Evolutionary conservation across 2,888 invertebrate genomes (phyloP), one percentile per base, ranked within the genome.

Genomic region (Hemicrepidius hirtus): DNA sequence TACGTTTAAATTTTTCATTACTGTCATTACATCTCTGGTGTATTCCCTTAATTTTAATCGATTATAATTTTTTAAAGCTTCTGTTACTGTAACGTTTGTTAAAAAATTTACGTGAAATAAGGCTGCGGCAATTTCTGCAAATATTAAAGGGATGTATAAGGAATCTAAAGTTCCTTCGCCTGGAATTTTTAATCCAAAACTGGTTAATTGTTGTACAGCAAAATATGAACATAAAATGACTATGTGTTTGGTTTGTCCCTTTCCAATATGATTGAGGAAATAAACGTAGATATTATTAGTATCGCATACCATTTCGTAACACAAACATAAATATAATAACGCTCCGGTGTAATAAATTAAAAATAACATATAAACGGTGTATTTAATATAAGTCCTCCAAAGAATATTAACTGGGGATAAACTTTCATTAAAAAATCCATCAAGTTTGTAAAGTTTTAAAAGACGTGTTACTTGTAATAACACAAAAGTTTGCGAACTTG

Each of bases 31-130:
- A 67, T n/a, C 12, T 32, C 40, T 10, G 20, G 4, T 12, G 35
- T 16, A 24, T 67, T 44, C 18, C 6, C 35, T 16, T 0, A 67
- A 3, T 57, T 21, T 41, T 1, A 18, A 37, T 6, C 0, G 1
- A 10, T 68, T 16, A 13, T 60, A 50, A 87, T 88, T 71, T 87
- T 85, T 44, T 87, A 87, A 0, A 87, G 85, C 86, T 87, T 70
- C 88, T 69, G 88, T 76, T 79, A 88, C 88, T 0, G 87, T 86
- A 0, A 87, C 88, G 81, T 87, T 88, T 0, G 76, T 37, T 20
- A 68, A 4, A 32, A 62, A 68, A 18, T 24, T 68, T 32, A 76
- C 63, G 24, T 40, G 32, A 20, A 68, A 57, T 32, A 75, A 60
- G 1, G 70, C 71, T 6, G 55, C 7, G 2, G 57, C 7, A 1